Evolutionary conservation across 2,888 invertebrate genomes (phyloP), one percentile per base, ranked within the genome.

Genomic region (Drosophila atripex): DNA sequence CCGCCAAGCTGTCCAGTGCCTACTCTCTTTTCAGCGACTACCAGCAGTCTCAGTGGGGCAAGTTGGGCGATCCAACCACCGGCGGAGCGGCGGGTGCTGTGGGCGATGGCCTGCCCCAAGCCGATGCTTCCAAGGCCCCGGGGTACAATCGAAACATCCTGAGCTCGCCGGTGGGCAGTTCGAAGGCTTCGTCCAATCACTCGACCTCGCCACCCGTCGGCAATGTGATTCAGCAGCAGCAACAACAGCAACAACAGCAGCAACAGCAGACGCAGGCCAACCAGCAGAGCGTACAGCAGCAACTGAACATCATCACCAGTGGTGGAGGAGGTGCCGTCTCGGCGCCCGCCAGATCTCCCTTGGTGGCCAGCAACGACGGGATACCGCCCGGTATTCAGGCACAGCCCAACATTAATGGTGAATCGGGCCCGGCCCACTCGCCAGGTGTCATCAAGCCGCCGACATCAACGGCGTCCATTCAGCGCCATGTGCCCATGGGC

Each of bases 21-120:
- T 98, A 97, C 92, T 96, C 97, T 0, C 93, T 98, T 74, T 98
- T 98, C 92, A 96, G 96, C 90, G 96, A 97, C 90, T 90, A 93
- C 84, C 90, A 92, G 84, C 90, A 92, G 75, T 90, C 92, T 88
- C 90, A 92, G 86, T 92, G 92, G 91, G 92, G 93, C 89, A 93
- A 87, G 39, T 89, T 92, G 54, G 77, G 73, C 0, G 82, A 84
- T 64, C 72, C 80, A 2, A 66, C 47, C 61, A 35, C 51, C 6
- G 51, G 52, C 8, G 92, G 61, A 1, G 73, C 75, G 21, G 51
- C 69, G 28, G 85, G 80, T 1, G 52, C 76, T 1, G 90, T 85
- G 1, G 87, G 82, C 53, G 90, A 93, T 73, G 86, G 90, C 16
- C 66, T 91, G 49, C 92, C 92, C 35, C 92, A 95, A 92, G 97